Conservation (phyloP, 53 echinoderm and acorn worm species). For the Luidia sarsii region DNA sequence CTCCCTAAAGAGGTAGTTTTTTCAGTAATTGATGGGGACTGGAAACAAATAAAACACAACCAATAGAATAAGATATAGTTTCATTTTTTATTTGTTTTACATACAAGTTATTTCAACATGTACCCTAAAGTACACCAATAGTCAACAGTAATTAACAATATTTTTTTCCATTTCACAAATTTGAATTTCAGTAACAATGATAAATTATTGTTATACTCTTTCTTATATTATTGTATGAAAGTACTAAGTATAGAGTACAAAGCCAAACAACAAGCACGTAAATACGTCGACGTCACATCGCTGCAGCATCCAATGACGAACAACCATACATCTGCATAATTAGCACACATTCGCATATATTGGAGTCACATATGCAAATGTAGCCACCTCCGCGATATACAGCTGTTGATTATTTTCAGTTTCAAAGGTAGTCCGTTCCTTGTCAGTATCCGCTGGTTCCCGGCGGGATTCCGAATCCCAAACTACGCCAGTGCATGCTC, state of each 20-base stretch:
- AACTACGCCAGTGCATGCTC: neutral
- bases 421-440: slow-evolving; percentile 45
- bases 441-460: slow-evolving; percentile 48
- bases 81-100: slow-evolving; percentile 37
- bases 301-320: slow-evolving; percentile 56
- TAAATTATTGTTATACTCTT: slow-evolving; percentile 49
- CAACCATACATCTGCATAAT: slow-evolving; percentile 38
- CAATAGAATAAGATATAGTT: too few species aligned
- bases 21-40: too few species aligned
- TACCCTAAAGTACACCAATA: slow-evolving; percentile 56
- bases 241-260: slow-evolving; percentile 62
- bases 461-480: neutral
- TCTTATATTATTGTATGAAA: slow-evolving; percentile 54
- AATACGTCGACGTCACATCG: slow-evolving; percentile 49
- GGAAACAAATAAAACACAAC: too few species aligned
- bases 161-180: slow-evolving; percentile 43
- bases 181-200: slow-evolving; percentile 54
- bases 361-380: slow-evolving; percentile 12
- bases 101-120: slow-evolving; percentile 57
- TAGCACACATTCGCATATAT: slow-evolving; percentile 1
- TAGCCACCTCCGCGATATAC: neutral
- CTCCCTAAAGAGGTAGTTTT: too few species aligned
- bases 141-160: slow-evolving; percentile 52
- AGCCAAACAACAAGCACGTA: slow-evolving; percentile 49
- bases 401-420: slow-evolving; percentile 26